phyloP scores from a whole-genome alignment of 92 coral and sea anemone species.

The Hydrozoanthus gracilis region DNA sequence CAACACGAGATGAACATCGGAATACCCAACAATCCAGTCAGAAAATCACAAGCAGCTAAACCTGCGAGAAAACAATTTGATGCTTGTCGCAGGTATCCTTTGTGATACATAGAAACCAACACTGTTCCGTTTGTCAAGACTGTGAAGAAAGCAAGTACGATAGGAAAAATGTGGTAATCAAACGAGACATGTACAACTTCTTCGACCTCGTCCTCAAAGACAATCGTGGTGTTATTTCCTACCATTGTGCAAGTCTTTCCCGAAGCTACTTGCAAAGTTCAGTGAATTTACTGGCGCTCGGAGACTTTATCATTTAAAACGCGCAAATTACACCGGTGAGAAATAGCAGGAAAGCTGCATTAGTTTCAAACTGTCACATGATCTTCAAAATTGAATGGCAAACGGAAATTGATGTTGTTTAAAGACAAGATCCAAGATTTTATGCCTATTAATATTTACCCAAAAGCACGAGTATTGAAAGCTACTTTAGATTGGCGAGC shows the following conservation, averaged over 20 bases:
- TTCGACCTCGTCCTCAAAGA: not conserved
- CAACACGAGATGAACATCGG: not conserved
- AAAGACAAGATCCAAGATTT: not conserved
- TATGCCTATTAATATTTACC: not conserved
- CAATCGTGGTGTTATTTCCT: not conserved
- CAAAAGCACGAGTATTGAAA: not conserved
- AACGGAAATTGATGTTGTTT: not conserved
- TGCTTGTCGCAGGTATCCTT: not conserved
- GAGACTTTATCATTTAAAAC: not conserved
- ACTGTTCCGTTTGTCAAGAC: slow-evolving; percentile 26
- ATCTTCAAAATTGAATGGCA: not conserved
- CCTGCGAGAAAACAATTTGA: slow-evolving; percentile 31
- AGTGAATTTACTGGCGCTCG: not conserved
- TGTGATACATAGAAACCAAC: slow-evolving; percentile 3
- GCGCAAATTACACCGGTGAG: too few relatives aligned
- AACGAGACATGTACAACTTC: not conserved
- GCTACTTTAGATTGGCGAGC: too few relatives aligned
- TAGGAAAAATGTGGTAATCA: not conserved
- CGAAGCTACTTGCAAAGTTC: not conserved
- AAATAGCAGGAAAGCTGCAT: not conserved
- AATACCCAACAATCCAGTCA: slow-evolving; percentile 33
- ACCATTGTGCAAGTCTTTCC: not conserved
- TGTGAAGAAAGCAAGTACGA: not conserved
- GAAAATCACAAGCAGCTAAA: slow-evolving; percentile 13
- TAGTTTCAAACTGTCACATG: not conserved